Conservation (phyloP, 2,797 vertebrate species). For the Thalassophryne amazonica region DNA sequence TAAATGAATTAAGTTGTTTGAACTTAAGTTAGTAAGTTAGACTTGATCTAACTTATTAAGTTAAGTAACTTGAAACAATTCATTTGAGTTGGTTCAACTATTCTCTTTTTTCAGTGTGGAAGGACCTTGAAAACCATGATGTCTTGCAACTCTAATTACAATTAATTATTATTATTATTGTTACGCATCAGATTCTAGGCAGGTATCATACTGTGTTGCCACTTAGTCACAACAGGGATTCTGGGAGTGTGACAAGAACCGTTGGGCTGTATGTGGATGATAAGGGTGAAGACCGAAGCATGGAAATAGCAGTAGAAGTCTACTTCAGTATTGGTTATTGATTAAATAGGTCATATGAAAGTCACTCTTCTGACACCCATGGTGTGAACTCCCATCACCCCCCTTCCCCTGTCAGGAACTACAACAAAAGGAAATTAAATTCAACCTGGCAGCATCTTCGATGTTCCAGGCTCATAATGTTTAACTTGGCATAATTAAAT, state of each 20-base stretch:
- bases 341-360: constrained; percentile 78
- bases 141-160: too few relatives aligned
- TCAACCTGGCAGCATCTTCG: constrained; percentile 59
- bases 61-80: too few relatives aligned
- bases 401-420: constrained; percentile 55
- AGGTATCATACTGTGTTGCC: neutral
- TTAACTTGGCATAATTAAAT: constrained; percentile 76
- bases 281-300: constrained; percentile 1
- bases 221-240: constrained; percentile 6
- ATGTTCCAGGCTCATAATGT: constrained; percentile 71
- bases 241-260: neutral
- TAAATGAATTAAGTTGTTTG: too few relatives aligned
- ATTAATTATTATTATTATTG: too few relatives aligned
- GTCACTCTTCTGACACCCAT: constrained; percentile 48
- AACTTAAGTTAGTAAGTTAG: too few relatives aligned
- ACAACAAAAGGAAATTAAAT: constrained; percentile 72
- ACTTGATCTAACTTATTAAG: too few relatives aligned
- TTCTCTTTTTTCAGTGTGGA: too few relatives aligned
- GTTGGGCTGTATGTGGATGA: neutral
- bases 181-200: neutral
- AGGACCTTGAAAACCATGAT: too few relatives aligned
- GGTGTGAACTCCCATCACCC: constrained; percentile 14
- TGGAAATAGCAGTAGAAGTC: constrained; percentile 38
- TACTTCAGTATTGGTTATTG: constrained; percentile 66
- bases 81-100: too few relatives aligned